These are phyloP conservation scores for Dioctria rufipes DNA, from an alignment of 2,888 invertebrate genomes.

Conservation along the genomic window DNA sequence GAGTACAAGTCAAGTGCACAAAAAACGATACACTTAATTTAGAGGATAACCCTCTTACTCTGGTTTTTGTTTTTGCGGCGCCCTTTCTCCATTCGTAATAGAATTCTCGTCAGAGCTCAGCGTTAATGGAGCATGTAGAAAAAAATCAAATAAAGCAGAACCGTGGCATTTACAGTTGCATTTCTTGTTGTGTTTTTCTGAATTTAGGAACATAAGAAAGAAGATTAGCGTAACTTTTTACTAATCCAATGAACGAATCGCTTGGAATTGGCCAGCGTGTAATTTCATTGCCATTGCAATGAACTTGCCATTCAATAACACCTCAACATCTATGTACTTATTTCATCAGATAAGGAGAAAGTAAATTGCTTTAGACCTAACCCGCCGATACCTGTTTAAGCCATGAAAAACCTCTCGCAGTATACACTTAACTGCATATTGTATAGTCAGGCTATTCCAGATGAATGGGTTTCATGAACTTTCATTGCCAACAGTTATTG, in stretches of 20 bases:
- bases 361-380: constrained; percentile 29
- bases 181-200: neutral
- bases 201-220: neutral
- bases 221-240: constrained; percentile 39
- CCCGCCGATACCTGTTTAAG: neutral
- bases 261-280: constrained; percentile 1
- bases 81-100: constrained; percentile 52
- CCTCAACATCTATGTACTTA: constrained; percentile 12
- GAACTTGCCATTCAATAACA: constrained; percentile 40
- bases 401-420: neutral
- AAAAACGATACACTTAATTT: constrained; percentile 54
- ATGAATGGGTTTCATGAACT: constrained; percentile 41
- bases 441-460: constrained; percentile 21
- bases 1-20: neutral
- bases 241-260: neutral
- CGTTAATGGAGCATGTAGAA: constrained; percentile 53
- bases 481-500: constrained; percentile 39
- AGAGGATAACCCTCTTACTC: constrained; percentile 50
- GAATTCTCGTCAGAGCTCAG: constrained; percentile 20
- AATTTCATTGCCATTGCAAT: constrained; percentile 21
- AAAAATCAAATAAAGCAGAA: constrained; percentile 40
- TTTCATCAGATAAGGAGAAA: constrained; percentile 48
- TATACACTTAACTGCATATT: neutral
- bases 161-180: constrained; percentile 43
- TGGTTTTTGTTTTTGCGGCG: constrained; percentile 32